Percentiles rank a stretch among this genome's conserved stretches.
Evolutionary conservation across 2,797 vertebrate species (phyloP).

Genomic region (Chelonia mydas): DNA sequence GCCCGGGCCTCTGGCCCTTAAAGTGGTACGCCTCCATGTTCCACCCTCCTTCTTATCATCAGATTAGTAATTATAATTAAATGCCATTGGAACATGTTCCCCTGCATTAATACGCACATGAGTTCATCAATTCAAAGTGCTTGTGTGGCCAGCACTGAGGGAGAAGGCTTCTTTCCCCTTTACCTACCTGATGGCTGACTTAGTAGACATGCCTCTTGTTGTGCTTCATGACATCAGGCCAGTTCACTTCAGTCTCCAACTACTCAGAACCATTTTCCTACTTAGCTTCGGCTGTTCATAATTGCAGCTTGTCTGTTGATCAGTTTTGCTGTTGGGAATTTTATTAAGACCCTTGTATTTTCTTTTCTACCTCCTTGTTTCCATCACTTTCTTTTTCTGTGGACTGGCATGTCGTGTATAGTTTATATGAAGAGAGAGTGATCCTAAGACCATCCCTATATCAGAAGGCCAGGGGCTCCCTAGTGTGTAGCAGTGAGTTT

Average conservation of each 20-base stretch:
- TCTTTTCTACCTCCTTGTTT: not conserved
- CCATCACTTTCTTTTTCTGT: not conserved
- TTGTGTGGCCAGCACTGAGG: not conserved
- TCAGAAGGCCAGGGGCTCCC: too few species aligned
- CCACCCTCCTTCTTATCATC: too few species aligned
- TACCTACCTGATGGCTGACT: not conserved
- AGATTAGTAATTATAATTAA: not conserved
- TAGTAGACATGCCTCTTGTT: not conserved
- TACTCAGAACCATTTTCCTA: not conserved
- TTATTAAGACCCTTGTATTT: not conserved
- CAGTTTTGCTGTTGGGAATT: not conserved
- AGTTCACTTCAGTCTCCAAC: not conserved
- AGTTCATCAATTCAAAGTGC: not conserved
- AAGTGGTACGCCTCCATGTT: too few species aligned
- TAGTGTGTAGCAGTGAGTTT: too few species aligned
- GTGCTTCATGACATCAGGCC: fast-evolving
- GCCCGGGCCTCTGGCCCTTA: too few species aligned
- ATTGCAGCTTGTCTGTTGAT: not conserved
- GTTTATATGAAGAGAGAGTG: not conserved
- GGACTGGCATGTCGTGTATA: not conserved
- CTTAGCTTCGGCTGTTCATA: not conserved
- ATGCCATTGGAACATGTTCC: fast-evolving
- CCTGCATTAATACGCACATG: not conserved
- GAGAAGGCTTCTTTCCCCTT: not conserved
- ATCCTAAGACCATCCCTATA: not conserved